These are phyloP conservation scores for Charadrius vociferus DNA, from an alignment of 2,113 vertebrate genomes.

Conservation along the genomic window DNA sequence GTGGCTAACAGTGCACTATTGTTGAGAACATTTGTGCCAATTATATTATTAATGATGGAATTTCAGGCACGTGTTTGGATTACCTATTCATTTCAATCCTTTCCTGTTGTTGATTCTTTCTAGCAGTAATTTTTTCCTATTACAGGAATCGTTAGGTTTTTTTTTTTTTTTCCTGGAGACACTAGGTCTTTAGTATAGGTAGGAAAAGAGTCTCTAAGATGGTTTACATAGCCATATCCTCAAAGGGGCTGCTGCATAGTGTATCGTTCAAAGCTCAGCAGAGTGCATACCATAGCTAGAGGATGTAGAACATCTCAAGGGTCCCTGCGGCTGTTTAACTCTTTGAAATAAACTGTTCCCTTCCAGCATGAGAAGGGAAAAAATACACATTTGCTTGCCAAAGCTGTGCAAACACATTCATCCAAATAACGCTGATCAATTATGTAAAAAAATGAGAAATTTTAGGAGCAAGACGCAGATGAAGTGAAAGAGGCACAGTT, in stretches of 20 bases:
- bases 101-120: constrained; percentile 70
- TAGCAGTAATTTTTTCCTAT: constrained; percentile 86
- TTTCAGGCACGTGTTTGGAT: constrained; percentile 69
- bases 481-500: background rate
- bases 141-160: constrained; percentile 78
- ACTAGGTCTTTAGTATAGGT: constrained; percentile 84
- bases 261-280: constrained; percentile 53
- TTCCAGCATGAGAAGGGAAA: constrained; percentile 26
- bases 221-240: constrained; percentile 64
- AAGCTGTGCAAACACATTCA: constrained; percentile 51
- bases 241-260: constrained; percentile 42
- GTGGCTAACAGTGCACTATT: constrained; percentile 48
- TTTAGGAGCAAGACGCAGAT: background rate
- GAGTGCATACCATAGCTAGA: constrained; percentile 51
- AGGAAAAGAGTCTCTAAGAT: constrained; percentile 60
- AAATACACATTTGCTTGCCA: constrained; percentile 27
- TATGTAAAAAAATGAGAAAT: background rate
- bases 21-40: constrained; percentile 24
- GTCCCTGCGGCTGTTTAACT: constrained; percentile 34
- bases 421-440: background rate
- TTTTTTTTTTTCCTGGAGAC: constrained; percentile 78
- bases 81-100: constrained; percentile 55
- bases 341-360: constrained; percentile 51
- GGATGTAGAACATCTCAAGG: constrained; percentile 65
- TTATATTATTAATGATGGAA: constrained; percentile 68